Conservation (phyloP, 2,113 vertebrate species). For the Phoenicopterus ruber region DNA sequence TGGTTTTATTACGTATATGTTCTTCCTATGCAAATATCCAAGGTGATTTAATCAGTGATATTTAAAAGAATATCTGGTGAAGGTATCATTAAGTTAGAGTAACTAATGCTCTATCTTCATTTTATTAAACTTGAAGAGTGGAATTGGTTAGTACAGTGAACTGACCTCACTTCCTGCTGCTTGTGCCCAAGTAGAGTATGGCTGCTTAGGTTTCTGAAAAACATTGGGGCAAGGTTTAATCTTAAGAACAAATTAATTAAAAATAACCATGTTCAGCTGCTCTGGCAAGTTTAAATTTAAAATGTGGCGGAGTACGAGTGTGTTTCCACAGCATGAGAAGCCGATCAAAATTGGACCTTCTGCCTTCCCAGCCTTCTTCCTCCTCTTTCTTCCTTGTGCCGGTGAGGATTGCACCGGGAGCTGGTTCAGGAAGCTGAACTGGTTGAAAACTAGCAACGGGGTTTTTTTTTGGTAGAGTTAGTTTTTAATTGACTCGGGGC, state of each 20-base stretch:
- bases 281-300: not conserved
- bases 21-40: not conserved
- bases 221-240: not conserved
- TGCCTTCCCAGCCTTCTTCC: not conserved
- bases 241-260: not conserved
- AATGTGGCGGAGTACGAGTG: not conserved
- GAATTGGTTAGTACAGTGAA: not conserved
- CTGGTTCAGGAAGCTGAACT: not conserved
- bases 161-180: not conserved
- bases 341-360: not conserved
- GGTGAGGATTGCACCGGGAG: not conserved
- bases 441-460: not conserved
- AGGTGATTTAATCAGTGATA: not conserved
- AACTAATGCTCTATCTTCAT: not conserved
- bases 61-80: not conserved
- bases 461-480: not conserved
- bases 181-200: not conserved
- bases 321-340: not conserved
- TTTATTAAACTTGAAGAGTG: not conserved
- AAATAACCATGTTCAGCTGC: not conserved
- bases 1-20: not conserved
- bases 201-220: not conserved
- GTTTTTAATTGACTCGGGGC: not conserved
- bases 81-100: not conserved
- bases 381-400: not conserved